Percentiles rank a stretch among this genome's conserved stretches.
phyloP scores from a whole-genome alignment of 2,797 vertebrate species.

The Aeoliscus strigatus region DNA sequence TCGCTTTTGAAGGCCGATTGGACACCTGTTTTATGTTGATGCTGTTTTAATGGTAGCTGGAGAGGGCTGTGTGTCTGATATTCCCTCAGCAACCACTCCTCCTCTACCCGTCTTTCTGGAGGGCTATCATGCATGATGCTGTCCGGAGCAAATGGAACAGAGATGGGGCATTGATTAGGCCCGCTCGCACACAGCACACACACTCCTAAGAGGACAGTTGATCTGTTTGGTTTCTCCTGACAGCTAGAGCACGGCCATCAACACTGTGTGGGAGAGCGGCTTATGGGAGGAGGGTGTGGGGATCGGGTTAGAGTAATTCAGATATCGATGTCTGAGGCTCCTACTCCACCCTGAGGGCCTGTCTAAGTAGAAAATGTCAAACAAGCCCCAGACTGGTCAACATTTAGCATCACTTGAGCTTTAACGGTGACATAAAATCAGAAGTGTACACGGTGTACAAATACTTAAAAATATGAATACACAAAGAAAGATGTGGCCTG shows the following conservation, averaged over 20 bases:
- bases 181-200: constrained; percentile 6
- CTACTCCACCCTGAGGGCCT: constrained; percentile 57
- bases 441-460: constrained; percentile 1
- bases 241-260: constrained; percentile 57
- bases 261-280: constrained; percentile 17
- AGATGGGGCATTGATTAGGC: constrained; percentile 67
- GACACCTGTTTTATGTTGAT: constrained; percentile 7
- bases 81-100: constrained; percentile 42
- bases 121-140: constrained; percentile 61
- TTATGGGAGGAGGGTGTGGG: constrained; percentile 22
- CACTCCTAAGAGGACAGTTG: constrained; percentile 46
- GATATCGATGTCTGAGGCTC: constrained; percentile 59
- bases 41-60: no score
- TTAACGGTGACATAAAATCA: constrained; percentile 23
- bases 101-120: constrained; percentile 19
- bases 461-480: not conserved
- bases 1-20: constrained; percentile 8
- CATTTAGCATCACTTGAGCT: constrained; percentile 36
- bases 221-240: constrained; percentile 59
- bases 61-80: constrained; percentile 51
- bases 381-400: constrained; percentile 30
- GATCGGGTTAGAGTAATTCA: constrained; percentile 49
- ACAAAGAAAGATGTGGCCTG: no score
- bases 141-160: constrained; percentile 65
- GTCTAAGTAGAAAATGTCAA: constrained; percentile 58